Conservation (phyloP, 2,113 vertebrate species). For the Hemichromis elongatus region DNA sequence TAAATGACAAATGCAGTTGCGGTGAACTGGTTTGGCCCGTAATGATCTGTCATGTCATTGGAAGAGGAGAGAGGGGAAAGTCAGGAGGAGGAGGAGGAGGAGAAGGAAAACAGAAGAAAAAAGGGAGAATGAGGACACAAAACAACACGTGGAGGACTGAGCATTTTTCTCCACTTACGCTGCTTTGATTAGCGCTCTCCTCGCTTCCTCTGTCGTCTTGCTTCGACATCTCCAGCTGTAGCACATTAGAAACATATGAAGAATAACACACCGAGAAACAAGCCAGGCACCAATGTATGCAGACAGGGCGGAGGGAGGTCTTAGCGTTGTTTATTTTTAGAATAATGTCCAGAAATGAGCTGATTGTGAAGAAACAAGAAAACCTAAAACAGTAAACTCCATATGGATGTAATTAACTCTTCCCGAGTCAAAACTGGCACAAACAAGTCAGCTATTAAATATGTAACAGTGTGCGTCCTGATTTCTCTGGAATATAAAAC, state of each 20-base stretch:
- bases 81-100: background rate
- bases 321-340: background rate
- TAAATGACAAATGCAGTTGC: constrained; percentile 31
- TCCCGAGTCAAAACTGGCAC: background rate
- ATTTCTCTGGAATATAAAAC: background rate
- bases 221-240: constrained; percentile 69
- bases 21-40: constrained; percentile 47
- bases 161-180: constrained; percentile 63
- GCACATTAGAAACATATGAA: constrained; percentile 51
- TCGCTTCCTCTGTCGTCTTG: constrained; percentile 74
- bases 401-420: background rate
- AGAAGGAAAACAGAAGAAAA: background rate
- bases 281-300: background rate
- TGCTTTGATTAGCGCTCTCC: constrained; percentile 68
- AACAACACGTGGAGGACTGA: background rate
- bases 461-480: background rate
- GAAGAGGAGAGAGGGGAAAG: constrained; percentile 10
- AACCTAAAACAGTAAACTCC: background rate
- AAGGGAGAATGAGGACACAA: background rate
- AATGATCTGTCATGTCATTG: constrained; percentile 63
- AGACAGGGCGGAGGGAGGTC: background rate
- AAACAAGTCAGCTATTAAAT: background rate
- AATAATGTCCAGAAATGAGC: background rate
- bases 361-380: background rate
- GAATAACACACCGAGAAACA: constrained; percentile 22